Evolutionary conservation across 2,797 vertebrate species (phyloP), one percentile per base, ranked within the genome.

Genomic region (Falco biarmicus): DNA sequence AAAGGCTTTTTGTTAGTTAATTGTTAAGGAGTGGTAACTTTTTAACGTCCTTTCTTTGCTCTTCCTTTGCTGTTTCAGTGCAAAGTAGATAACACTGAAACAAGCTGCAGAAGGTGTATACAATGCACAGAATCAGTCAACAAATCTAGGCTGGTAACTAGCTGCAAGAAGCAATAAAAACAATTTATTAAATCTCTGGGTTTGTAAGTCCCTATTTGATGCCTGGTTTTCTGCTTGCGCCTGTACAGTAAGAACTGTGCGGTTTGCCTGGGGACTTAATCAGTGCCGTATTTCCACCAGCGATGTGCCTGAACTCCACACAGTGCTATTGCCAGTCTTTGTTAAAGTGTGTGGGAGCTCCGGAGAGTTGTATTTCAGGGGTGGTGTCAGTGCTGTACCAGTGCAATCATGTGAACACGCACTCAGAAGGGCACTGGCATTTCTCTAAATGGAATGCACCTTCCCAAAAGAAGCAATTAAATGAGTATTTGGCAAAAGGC

Each of bases 401-500:
- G 14, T 20, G 63, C 50, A 85, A 8, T 24, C 32, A 16, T 0
- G 1, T 43, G 48, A 88, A 51, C 12, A 2, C 7, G 18, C 24
- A 13, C 31, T 8, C n/a, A 7, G 26, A 68, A 39, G 54, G 70
- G 26, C 4, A 9, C 60, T 28, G 56, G 15, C 25, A 11, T 59
- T 77, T 86, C 65, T 60, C 43, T 77, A 25, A 50, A 43, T 18
- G 6, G 34, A 81, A 59, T 66, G 12, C n/a, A 24, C 64, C 69
- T 90, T 96, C 29, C 61, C 41, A 45, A 84, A 84, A 84, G 21
- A 45, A 92, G n/a, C 22, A 71, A 57, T n/a, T 50, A 80, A 84
- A 76, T 34, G 1, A 80, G 43, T 48, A 41, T 75, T 95, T 82
- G 18, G n/a, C 22, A 70, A 56, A 56, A 75, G 11, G 51, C 31